These are phyloP conservation scores for Turritopsis dohrnii DNA, from an alignment of 30 jellyfish, hydroid and myxozoan species.

Conservation along the genomic window DNA sequence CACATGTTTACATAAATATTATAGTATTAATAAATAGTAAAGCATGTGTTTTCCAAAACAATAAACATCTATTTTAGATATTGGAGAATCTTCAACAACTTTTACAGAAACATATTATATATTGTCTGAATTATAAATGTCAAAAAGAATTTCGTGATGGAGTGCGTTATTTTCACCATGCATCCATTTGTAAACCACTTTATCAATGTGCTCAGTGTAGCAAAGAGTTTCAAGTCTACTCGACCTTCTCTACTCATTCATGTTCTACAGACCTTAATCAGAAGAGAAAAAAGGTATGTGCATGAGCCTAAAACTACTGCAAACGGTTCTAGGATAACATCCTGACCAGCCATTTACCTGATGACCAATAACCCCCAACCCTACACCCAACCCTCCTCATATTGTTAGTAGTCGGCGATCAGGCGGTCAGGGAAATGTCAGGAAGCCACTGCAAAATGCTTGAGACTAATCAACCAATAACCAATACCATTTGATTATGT, in stretches of 20 bases:
- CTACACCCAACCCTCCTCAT: too few relatives aligned
- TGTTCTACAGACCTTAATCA: constrained; percentile 7
- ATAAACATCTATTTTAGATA: constrained; percentile 18
- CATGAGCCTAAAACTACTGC: not conserved
- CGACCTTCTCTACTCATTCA: not conserved
- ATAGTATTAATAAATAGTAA: too few relatives aligned
- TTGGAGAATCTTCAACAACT: constrained; percentile 7
- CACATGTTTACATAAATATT: too few relatives aligned
- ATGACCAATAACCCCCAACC: too few relatives aligned
- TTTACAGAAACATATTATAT: not conserved
- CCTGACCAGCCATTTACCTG: not conserved
- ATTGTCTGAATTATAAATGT: constrained; percentile 43
- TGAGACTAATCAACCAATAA: too few relatives aligned
- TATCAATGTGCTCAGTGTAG: constrained; percentile 27
- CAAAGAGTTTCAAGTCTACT: constrained; percentile 4
- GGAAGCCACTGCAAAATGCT: too few relatives aligned
- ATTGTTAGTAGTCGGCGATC: too few relatives aligned
- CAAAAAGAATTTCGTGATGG: constrained; percentile 23
- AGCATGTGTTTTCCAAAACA: too few relatives aligned
- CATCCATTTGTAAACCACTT: constrained; percentile 34
- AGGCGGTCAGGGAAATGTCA: too few relatives aligned
- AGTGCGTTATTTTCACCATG: constrained; percentile 29
- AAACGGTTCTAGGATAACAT: not conserved
- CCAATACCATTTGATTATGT: too few relatives aligned
- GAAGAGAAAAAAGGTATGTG: not conserved